Base-by-base conservation (phyloP, 1,140 invertebrate species). In the Nasonia longicornis region DNA sequence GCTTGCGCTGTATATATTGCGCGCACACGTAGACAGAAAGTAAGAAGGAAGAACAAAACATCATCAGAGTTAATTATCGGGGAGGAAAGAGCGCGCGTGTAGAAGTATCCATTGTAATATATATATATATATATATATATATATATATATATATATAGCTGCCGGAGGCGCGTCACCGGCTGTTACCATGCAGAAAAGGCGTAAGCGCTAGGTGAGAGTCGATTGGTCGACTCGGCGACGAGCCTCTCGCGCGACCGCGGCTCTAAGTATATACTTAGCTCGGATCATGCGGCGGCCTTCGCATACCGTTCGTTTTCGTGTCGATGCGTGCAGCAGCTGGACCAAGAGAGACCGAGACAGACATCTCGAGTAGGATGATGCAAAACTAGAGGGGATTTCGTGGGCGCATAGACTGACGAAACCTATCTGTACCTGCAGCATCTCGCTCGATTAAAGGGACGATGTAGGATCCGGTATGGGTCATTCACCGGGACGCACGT, bases 191-290 rank as follows among this genome's bases (percentile, higher is more conserved):
- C 82, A 29, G 72, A 16, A 4, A n/a, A 58, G 52, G 52, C 52
- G 52, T 58, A 58, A 58, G 67, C 75, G 38, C 22, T 20, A 12
- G n/a, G n/a, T 69, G 72, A 45, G 12, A 14, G n/a, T 14, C 14
- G 83, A 88, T 88, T 88, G 87, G 87, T 77, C 70, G 72, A 38
- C 14, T 48, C 29, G 42, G 48, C 45, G 87, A 75, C 87, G 87
- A 88, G 87, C 87, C 87, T 83, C 87, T 86, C 64, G 79, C 67
- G 83, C 83, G 82, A 86, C 85, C 83, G 83, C 29, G 73, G 29
- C 45, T 58, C 52, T 58, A 58, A n/a, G n/a, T n/a, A n/a, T 42
- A 42, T 42, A 42, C 38, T 42, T 42, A 42, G 31, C 38, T 38
- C 38, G 38, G 38, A 7, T 42, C 26, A 26, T 26, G 26, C 26